phyloP scores from a whole-genome alignment of 2,888 invertebrate genomes.

The Trachelus iudaicus region DNA sequence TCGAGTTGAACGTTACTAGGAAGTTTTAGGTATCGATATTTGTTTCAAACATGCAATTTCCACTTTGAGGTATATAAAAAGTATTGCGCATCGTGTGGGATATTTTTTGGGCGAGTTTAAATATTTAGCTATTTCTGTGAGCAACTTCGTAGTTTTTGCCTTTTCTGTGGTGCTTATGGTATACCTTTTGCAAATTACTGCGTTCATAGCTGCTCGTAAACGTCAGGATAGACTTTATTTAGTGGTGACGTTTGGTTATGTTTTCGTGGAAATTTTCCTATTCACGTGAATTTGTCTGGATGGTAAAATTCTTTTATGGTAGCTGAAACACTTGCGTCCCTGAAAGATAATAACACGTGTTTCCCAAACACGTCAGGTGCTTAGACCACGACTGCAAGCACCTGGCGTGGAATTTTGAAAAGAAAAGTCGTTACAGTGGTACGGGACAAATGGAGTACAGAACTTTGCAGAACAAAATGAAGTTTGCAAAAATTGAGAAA shows the following conservation, averaged over 20 bases:
- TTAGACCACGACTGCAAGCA: not conserved
- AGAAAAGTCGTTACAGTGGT: not conserved
- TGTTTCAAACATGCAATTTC: not conserved
- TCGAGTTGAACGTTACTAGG: not conserved
- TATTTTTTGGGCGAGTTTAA: not conserved
- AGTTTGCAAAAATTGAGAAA: not conserved
- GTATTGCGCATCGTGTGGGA: not conserved
- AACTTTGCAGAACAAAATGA: not conserved
- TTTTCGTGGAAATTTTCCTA: not conserved
- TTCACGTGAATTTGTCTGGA: not conserved
- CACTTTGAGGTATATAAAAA: not conserved
- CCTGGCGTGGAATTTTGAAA: not conserved
- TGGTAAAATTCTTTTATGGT: not conserved
- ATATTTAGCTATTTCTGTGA: not conserved
- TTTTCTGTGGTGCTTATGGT: not conserved
- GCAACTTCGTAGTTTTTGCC: not conserved
- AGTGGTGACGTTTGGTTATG: not conserved
- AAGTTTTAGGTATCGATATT: not conserved
- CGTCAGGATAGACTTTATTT: not conserved
- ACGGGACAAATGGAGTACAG: not conserved
- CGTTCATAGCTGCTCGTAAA: not conserved
- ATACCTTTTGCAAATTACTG: not conserved
- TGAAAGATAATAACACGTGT: conserved; percentile 2
- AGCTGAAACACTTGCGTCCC: conserved; percentile 1
- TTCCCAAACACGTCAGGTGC: conserved; percentile 1